A percentile compares a stretch with the other conserved stretches of the same genome.
These are phyloP conservation scores for Ephialtes manifestator DNA, from an alignment of 2,888 invertebrate species.

Conservation along the genomic window DNA sequence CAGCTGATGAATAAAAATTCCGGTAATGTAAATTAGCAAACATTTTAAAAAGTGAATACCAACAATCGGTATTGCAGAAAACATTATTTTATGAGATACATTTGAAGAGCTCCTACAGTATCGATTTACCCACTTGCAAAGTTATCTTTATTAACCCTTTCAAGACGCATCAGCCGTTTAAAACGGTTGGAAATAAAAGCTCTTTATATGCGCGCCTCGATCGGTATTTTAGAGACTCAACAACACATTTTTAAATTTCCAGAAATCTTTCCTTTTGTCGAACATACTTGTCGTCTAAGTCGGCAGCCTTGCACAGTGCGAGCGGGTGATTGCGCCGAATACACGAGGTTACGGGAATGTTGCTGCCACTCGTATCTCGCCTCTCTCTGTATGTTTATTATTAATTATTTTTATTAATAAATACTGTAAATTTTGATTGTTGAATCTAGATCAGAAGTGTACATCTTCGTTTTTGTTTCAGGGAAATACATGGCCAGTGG, in stretches of 20 bases:
- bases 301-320: constrained; percentile 88
- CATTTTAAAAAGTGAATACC: not conserved
- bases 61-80: not conserved
- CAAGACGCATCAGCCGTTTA: not conserved
- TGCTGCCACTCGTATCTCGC: constrained; percentile 89
- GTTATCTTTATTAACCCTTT: not conserved
- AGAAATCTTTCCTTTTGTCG: constrained; percentile 90
- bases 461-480: constrained; percentile 70
- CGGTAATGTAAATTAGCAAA: no score
- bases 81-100: not conserved
- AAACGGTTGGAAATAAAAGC: not conserved
- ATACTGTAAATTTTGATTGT: constrained; percentile 19
- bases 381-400: constrained; percentile 87
- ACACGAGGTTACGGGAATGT: constrained; percentile 89
- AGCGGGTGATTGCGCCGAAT: constrained; percentile 89
- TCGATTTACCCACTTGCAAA: not conserved
- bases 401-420: not conserved
- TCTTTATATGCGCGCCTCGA: not conserved
- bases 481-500: constrained; percentile 83
- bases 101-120: not conserved
- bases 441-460: not conserved
- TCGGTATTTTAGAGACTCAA: not conserved
- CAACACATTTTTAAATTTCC: constrained; percentile 77
- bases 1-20: no score
- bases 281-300: constrained; percentile 90